Evolutionary conservation across 2,797 vertebrate genomes (phyloP).

Genomic region (Hydrocynus forskahlii): DNA sequence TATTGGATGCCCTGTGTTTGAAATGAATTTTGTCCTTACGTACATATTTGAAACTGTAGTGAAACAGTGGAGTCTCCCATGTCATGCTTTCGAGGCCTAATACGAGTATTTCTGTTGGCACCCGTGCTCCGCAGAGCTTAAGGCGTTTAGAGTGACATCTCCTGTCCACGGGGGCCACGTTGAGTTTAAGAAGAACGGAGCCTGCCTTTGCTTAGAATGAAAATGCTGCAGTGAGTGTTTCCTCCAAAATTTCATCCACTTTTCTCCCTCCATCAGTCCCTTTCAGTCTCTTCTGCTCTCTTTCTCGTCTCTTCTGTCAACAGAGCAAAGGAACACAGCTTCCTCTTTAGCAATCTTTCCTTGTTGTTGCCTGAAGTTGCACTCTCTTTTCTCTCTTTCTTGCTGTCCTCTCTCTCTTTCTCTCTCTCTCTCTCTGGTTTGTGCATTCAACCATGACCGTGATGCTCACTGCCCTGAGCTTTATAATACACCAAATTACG

Average conservation of each 20-base stretch:
- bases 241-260: neutral
- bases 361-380: conserved; percentile 52
- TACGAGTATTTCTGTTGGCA: too few species aligned
- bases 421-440: conserved; percentile 43
- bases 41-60: too few species aligned
- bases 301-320: conserved; percentile 27
- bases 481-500: conserved; percentile 78
- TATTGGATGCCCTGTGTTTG: too few species aligned
- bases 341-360: conserved; percentile 57
- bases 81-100: too few species aligned
- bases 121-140: too few species aligned
- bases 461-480: conserved; percentile 72
- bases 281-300: neutral
- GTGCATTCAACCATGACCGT: conserved; percentile 66
- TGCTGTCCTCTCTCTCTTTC: conserved; percentile 32
- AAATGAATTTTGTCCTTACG: too few species aligned
- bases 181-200: neutral
- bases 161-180: neutral
- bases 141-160: neutral
- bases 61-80: too few species aligned
- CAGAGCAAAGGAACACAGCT: conserved; percentile 26
- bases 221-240: conserved; percentile 17
- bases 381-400: conserved; percentile 49
- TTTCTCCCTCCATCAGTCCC: neutral
- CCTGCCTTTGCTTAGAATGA: neutral